Base-by-base conservation (phyloP, 1,140 invertebrate genomes). In the Zaprionus kolodkinae region DNA sequence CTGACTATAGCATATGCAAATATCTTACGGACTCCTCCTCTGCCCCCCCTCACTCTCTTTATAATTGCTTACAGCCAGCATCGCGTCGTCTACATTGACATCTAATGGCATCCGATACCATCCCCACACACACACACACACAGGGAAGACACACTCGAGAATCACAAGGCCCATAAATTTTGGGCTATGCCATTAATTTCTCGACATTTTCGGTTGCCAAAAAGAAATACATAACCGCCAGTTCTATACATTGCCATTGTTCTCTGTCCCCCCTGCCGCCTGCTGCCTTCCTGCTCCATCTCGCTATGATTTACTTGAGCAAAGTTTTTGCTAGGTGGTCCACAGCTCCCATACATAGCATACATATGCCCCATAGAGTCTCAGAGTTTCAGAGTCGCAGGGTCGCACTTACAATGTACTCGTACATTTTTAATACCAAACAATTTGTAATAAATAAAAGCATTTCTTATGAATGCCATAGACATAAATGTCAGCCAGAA, bases 351-450 rank as follows among this genome's bases (percentile, higher is more conserved):
- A 66, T 21, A 21, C 21, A 21, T 21, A 21, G 2, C 2, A 21
- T 21, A 21, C 2, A 21, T 15, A 57, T 36, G 15, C 33, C 15
- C 15, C 33, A 21, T 12, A 15, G 27, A 2, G 27, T 13, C 17
- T 40, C 12, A 15, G 27, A 2, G 27, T 13, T 13, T 40, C 35
- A 36, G 33, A 9, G 33, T 35, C 33, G 7, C 33, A 15, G 27
- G 1, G 27, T 13, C 30, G 52, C 35, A 36, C 71, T 57, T 52
- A 43, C 59, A 21, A 57, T 57, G 35, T 62, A 74, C 40, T 40
- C 68, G 56, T 88, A 80, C 84, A 87, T 83, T 87, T 87, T 88
- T 88, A 88, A 88, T 88, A 80, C 72, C 81, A 89, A 89, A 78
- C 80, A 88, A 88, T 89, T 88, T 89, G 85, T 88, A 81, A 84